Conservation (phyloP, 2,797 vertebrate genomes). For the Leptatherina wallacei region DNA sequence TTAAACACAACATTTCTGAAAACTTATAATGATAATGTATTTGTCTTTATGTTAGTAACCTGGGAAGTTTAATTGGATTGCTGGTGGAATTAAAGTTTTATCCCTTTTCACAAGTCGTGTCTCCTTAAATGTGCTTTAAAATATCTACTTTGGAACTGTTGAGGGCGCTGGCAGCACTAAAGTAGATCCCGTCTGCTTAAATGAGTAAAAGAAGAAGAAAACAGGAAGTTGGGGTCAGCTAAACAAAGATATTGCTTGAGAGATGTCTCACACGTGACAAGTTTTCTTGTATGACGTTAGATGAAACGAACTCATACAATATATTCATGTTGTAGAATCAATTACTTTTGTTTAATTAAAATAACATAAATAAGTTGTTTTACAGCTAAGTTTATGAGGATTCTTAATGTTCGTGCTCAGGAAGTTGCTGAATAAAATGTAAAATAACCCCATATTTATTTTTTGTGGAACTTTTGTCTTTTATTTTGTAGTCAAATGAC, state of each 20-base stretch:
- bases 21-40: neutral
- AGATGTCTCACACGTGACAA: slow-evolving; percentile 18
- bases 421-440: neutral
- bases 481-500: neutral
- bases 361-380: no score
- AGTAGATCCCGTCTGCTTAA: neutral
- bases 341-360: no score
- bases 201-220: slow-evolving; percentile 38
- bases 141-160: neutral
- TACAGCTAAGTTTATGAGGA: no score
- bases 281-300: neutral
- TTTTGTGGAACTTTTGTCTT: neutral
- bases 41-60: neutral
- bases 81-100: neutral
- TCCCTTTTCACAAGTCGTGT: neutral
- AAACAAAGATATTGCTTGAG: slow-evolving; percentile 5
- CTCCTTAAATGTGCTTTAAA: neutral
- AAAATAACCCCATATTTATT: neutral
- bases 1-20: neutral
- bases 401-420: neutral
- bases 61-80: neutral
- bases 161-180: neutral
- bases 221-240: neutral
- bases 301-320: neutral
- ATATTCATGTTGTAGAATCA: neutral